A percentile compares a stretch with the other conserved stretches of the same genome.
phyloP scores from a whole-genome alignment of 2,797 vertebrate genomes.

The Xenentodon cancila region DNA sequence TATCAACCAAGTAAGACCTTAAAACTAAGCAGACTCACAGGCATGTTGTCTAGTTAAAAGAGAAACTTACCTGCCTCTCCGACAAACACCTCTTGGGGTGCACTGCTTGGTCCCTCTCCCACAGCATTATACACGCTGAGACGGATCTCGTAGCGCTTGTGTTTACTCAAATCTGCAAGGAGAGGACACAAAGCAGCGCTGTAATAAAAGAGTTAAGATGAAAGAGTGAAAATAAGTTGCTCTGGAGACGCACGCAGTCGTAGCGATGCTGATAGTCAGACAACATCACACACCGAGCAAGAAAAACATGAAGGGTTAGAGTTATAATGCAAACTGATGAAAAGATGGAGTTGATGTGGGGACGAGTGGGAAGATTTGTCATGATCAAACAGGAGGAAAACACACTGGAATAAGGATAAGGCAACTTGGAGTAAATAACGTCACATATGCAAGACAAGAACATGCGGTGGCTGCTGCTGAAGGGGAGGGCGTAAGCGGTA shows the following conservation, averaged over 20 bases:
- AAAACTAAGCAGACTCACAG: not conserved
- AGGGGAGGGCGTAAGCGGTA: constrained; percentile 38
- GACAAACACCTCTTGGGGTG: constrained; percentile 95
- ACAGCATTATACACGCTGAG: constrained; percentile 94
- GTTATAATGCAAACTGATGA: constrained; percentile 45
- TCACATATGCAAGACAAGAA: constrained; percentile 41
- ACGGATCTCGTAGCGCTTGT: constrained; percentile 95
- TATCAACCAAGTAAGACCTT: not conserved
- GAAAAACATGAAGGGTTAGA: constrained; percentile 29
- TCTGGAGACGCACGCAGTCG: constrained; percentile 36
- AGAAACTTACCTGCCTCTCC: constrained; percentile 92
- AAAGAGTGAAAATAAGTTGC: constrained; percentile 45
- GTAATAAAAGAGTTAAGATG: constrained; percentile 48
- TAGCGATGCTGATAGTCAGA: constrained; percentile 47
- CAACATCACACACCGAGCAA: constrained; percentile 45
- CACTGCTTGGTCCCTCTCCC: constrained; percentile 92
- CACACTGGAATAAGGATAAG: constrained; percentile 49
- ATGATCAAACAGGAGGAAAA: constrained; percentile 59
- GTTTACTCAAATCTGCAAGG: constrained; percentile 91
- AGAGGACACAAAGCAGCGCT: constrained; percentile 39
- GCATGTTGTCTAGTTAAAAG: constrained; percentile 62
- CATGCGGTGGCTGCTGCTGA: constrained; percentile 36
- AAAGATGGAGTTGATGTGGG: constrained; percentile 53
- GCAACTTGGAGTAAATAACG: constrained; percentile 63
- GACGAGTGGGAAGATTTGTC: constrained; percentile 57